Percentiles rank a stretch among this genome's conserved stretches.
phyloP scores from a whole-genome alignment of 2,113 vertebrate species.

The Turnix velox region DNA sequence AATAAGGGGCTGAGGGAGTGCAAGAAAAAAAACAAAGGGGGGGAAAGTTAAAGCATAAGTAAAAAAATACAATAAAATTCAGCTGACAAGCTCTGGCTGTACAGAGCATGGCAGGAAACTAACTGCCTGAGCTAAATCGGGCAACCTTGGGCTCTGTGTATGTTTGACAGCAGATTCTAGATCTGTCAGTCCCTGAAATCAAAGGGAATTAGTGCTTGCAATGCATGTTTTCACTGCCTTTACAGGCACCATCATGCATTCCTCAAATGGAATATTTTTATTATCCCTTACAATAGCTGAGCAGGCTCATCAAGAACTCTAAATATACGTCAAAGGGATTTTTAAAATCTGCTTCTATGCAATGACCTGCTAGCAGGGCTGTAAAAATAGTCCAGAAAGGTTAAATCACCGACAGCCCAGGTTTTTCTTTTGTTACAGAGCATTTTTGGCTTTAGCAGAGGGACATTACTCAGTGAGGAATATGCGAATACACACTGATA shows the following conservation, averaged over 20 bases:
- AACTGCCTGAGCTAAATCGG: not conserved
- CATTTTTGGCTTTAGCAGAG: not conserved
- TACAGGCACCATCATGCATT: not conserved
- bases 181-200: not conserved
- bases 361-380: not conserved
- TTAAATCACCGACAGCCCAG: not conserved
- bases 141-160: accelerated
- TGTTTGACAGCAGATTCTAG: not conserved
- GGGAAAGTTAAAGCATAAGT: not conserved
- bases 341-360: not conserved
- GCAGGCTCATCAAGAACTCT: not conserved
- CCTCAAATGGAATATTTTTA: not conserved
- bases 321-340: not conserved
- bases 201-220: not conserved
- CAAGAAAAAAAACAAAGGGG: not conserved
- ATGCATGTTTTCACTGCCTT: not conserved
- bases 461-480: too few species aligned
- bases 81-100: not conserved
- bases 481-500: not conserved
- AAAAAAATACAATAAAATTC: too few species aligned
- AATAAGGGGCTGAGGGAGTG: not conserved
- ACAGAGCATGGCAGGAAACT: not conserved
- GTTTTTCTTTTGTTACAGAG: not conserved
- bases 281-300: not conserved
- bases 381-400: not conserved